Conservation (phyloP, 1,140 invertebrate species). For the Sitobion miscanthi region DNA sequence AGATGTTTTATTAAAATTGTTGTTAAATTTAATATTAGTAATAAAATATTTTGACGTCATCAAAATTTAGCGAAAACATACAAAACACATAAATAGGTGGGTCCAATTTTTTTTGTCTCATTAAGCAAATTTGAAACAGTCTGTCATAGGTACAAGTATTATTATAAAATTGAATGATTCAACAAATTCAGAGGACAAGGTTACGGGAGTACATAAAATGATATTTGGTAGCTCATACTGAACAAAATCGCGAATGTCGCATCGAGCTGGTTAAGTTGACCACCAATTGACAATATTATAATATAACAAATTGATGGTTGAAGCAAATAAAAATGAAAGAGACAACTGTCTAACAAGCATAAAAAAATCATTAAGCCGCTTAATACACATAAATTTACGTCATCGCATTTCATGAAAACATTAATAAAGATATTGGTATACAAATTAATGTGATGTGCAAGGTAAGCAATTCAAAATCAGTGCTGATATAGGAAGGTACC, state of each 20-base stretch:
- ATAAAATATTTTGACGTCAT: background rate
- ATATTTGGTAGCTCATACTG: background rate
- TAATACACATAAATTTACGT: background rate
- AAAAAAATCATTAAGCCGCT: background rate
- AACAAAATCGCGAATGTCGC: background rate
- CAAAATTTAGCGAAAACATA: background rate
- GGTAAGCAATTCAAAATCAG: background rate
- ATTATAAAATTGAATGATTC: background rate
- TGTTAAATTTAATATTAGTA: background rate
- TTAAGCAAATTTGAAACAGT: background rate
- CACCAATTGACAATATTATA: background rate
- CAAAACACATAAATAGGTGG: background rate
- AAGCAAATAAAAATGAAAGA: background rate
- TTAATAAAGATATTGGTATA: background rate
- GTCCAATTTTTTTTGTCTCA: background rate
- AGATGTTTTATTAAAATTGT: no score
- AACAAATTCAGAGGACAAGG: background rate
- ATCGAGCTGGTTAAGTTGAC: background rate
- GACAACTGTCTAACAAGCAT: background rate
- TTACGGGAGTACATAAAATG: background rate
- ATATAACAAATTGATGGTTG: background rate
- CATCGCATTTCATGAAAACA: slow-evolving; percentile 16
- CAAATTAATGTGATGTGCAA: background rate
- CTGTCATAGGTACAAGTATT: background rate
- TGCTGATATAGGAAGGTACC: background rate